These are phyloP conservation scores for Odontamblyopus lacepedii DNA, from an alignment of 2,797 vertebrate species.

Conservation along the genomic window DNA sequence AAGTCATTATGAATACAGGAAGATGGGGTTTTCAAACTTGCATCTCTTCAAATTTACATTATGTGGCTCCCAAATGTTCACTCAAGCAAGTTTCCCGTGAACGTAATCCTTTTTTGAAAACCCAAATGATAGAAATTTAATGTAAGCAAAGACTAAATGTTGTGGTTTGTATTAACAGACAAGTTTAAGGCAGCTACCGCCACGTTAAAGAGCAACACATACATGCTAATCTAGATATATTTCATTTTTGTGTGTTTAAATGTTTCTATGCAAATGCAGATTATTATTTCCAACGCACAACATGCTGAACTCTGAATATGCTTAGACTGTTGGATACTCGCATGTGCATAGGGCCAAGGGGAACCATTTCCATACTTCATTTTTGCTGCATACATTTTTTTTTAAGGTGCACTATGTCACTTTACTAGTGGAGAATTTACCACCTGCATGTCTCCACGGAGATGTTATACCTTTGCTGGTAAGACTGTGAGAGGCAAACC, in stretches of 20 bases:
- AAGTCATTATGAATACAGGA: conserved; percentile 21
- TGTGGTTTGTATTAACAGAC: neutral
- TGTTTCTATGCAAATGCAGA: too few relatives aligned
- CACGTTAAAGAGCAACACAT: neutral
- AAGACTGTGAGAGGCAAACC: too few relatives aligned
- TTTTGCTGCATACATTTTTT: neutral
- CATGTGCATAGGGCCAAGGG: neutral
- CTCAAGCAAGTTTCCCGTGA: neutral
- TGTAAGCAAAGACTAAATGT: too few relatives aligned
- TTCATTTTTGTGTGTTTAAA: too few relatives aligned
- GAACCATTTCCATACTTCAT: neutral
- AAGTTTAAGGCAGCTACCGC: conserved; percentile 1
- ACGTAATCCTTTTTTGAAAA: too few relatives aligned
- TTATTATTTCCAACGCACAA: neutral
- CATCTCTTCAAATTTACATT: neutral
- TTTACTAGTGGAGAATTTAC: too few relatives aligned
- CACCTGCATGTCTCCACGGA: too few relatives aligned
- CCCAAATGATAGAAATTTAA: too few relatives aligned
- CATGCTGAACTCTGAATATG: neutral
- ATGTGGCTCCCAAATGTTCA: neutral
- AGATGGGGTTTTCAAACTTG: neutral
- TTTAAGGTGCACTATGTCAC: neutral
- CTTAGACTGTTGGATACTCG: neutral
- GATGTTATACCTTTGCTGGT: too few relatives aligned
- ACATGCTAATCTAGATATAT: neutral